These are phyloP conservation scores for Callospermophilus lateralis DNA, from an alignment of 2,113 vertebrate genomes.

Conservation along the genomic window DNA sequence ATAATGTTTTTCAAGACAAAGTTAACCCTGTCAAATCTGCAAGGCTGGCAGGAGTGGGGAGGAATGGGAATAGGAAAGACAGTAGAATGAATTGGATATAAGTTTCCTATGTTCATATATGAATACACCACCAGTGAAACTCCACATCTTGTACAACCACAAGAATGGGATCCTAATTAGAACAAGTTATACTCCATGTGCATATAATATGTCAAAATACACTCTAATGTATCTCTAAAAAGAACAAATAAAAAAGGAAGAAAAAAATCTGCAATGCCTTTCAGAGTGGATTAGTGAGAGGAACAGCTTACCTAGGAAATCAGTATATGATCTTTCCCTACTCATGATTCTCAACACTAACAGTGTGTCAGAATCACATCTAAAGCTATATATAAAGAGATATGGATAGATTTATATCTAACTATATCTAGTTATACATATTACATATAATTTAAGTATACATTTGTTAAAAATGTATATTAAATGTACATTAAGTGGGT, in stretches of 20 bases:
- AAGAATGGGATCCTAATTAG: no score
- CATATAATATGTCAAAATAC: no score
- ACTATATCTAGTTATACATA: neutral
- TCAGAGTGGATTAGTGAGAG: neutral
- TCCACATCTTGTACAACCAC: no score
- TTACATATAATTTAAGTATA: neutral
- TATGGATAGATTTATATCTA: neutral
- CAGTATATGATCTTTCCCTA: neutral
- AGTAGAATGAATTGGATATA: no score
- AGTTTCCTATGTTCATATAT: no score
- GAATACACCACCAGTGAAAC: no score
- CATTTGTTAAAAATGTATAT: neutral
- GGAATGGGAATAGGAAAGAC: no score
- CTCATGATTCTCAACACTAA: neutral
- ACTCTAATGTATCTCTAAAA: no score
- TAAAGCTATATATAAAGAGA: neutral
- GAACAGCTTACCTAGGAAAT: neutral
- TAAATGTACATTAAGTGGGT: neutral
- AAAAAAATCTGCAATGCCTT: neutral
- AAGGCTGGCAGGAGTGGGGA: neutral
- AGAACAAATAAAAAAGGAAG: no score
- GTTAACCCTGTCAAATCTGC: neutral
- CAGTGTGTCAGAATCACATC: neutral
- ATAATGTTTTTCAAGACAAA: neutral
- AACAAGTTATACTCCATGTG: no score